Conservation (phyloP, 2,113 vertebrate species). For the Odontophorus gujanensis region DNA sequence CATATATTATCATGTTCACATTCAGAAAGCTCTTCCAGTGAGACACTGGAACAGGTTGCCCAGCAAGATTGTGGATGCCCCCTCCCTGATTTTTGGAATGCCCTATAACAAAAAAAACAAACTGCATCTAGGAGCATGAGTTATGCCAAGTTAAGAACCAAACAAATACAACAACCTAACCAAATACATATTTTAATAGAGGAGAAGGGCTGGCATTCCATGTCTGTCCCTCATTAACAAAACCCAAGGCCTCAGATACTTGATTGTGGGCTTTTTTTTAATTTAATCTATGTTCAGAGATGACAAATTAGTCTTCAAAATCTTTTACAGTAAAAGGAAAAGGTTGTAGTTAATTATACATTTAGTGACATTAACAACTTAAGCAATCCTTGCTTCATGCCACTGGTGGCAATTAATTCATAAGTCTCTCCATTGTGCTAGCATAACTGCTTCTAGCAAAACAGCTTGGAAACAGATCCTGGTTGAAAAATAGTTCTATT, state of each 20-base stretch:
- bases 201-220: not conserved
- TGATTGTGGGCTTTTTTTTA: not conserved
- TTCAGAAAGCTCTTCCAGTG: not conserved
- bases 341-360: not conserved
- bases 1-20: not conserved
- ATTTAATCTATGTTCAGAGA: not conserved
- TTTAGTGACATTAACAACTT: not conserved
- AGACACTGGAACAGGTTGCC: too few species aligned
- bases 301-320: not conserved
- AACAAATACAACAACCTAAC: not conserved
- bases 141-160: not conserved
- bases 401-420: not conserved
- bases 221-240: not conserved
- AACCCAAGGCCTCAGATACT: not conserved
- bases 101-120: not conserved
- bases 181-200: not conserved
- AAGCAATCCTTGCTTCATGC: not conserved
- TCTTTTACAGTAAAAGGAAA: not conserved
- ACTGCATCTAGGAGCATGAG: not conserved
- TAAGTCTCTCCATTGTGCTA: not conserved
- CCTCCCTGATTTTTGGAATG: not conserved
- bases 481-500: not conserved
- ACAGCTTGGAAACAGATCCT: not conserved
- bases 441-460: not conserved
- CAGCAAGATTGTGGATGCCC: too few species aligned